Evolutionary conservation across 2,113 vertebrate genomes (phyloP).

Genomic region (Telmatochromis bifrenatus): DNA sequence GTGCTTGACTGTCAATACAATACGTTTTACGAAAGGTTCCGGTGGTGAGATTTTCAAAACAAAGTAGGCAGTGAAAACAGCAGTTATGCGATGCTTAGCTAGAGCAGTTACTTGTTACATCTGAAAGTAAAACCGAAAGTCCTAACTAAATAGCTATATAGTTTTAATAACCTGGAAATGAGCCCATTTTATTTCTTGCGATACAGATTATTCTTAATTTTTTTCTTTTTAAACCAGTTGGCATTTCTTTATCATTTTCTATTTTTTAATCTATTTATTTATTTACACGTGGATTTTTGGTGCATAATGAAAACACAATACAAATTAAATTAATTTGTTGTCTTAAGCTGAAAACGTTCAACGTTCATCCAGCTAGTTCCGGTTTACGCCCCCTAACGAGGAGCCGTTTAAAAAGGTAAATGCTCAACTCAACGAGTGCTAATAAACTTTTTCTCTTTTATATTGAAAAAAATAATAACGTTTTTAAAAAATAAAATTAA

Average conservation of each 20-base stretch:
- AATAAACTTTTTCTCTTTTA: neutral
- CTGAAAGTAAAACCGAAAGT: neutral
- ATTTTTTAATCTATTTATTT: neutral
- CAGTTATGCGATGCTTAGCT: rapidly evolving
- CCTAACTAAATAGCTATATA: neutral
- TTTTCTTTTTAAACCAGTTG: neutral
- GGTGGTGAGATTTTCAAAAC: conserved; percentile 10
- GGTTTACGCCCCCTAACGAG: neutral
- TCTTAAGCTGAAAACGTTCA: neutral
- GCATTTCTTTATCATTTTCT: neutral
- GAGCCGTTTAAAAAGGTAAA: neutral
- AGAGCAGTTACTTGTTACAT: neutral
- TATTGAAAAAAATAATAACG: neutral
- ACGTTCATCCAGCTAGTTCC: neutral
- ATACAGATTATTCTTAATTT: neutral
- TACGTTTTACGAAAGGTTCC: neutral
- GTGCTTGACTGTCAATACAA: neutral
- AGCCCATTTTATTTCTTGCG: neutral
- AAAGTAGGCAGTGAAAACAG: neutral
- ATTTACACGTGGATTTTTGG: neutral
- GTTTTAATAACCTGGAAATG: neutral
- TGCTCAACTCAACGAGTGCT: neutral
- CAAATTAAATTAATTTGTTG: neutral
- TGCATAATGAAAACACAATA: neutral
- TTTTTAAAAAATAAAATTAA: neutral